phyloP scores from a whole-genome alignment of 1,140 invertebrate genomes.

The Phthorimaea operculella region DNA sequence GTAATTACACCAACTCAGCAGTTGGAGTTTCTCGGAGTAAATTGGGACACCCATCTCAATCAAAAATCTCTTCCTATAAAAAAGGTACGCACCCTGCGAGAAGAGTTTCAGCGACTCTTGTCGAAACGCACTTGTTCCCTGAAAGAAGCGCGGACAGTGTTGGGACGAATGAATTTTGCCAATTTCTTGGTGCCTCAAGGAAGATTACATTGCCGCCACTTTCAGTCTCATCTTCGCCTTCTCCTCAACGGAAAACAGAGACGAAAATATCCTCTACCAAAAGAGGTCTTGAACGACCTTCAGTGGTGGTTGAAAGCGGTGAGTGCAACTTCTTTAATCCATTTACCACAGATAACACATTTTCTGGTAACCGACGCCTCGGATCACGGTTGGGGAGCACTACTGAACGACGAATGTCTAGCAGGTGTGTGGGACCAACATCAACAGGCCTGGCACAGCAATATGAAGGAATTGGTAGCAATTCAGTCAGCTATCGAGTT shows the following conservation, averaged over 20 bases:
- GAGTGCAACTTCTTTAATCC: not conserved
- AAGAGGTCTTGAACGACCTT: not conserved
- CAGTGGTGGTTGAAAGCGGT: not conserved
- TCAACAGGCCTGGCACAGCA: not conserved
- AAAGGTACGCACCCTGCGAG: not conserved
- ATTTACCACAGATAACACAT: not conserved
- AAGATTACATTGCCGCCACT: slow-evolving; percentile 1
- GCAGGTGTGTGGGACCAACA: not conserved
- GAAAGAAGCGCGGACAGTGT: not conserved
- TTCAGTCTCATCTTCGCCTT: not conserved
- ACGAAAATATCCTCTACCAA: not conserved
- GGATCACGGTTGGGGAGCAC: not conserved
- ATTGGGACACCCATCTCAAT: not conserved
- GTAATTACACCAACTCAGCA: not conserved
- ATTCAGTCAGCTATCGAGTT: not conserved
- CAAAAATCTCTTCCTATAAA: not conserved
- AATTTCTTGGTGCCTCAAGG: slow-evolving; percentile 2
- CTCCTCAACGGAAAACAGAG: not conserved
- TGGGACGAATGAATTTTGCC: slow-evolving; percentile 3
- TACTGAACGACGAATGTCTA: not conserved
- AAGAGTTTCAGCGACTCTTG: slow-evolving; percentile 5
- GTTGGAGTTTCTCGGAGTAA: not conserved
- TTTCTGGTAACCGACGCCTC: slow-evolving; percentile 2
- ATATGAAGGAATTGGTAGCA: not conserved
- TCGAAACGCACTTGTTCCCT: not conserved